phyloP scores from a whole-genome alignment of 2,888 invertebrate species.

The Osmoderma eremita region DNA sequence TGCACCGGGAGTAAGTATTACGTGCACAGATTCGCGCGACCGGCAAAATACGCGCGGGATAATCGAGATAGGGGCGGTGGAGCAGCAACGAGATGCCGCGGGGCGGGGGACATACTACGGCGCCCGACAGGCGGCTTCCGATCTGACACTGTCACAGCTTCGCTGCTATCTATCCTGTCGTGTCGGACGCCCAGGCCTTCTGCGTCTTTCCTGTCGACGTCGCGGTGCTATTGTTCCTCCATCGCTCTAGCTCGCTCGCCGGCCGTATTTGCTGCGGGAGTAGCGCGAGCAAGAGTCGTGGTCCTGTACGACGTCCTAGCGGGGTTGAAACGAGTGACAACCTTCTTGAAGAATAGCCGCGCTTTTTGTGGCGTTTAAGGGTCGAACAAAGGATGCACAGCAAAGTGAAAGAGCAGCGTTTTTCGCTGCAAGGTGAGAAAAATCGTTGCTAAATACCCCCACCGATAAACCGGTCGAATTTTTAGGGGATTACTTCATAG shows the following conservation, averaged over 20 bases:
- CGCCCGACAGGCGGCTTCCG: conserved; percentile 51
- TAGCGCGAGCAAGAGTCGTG: too few relatives aligned
- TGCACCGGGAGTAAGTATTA: background rate
- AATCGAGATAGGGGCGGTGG: conserved; percentile 46
- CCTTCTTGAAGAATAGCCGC: conserved; percentile 13
- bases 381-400: conserved; percentile 12
- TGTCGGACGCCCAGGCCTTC: conserved; percentile 27
- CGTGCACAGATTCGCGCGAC: background rate
- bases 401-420: conserved; percentile 15
- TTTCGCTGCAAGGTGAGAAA: conserved; percentile 4
- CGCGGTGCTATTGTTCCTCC: conserved; percentile 7
- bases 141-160: conserved; percentile 48
- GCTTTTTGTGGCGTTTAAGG: conserved; percentile 31
- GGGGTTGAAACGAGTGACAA: background rate
- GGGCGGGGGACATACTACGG: conserved; percentile 45
- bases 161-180: conserved; percentile 46
- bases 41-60: conserved; percentile 33
- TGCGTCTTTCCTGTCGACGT: conserved; percentile 36
- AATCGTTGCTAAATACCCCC: too few relatives aligned
- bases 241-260: conserved; percentile 14
- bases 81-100: conserved; percentile 42
- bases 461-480: too few relatives aligned
- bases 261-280: too few relatives aligned
- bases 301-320: background rate
- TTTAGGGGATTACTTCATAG: too few relatives aligned